Percentiles rank a stretch among this genome's conserved stretches.
phyloP scores from a whole-genome alignment of 2,797 vertebrate genomes.

The Botia kubotai region DNA sequence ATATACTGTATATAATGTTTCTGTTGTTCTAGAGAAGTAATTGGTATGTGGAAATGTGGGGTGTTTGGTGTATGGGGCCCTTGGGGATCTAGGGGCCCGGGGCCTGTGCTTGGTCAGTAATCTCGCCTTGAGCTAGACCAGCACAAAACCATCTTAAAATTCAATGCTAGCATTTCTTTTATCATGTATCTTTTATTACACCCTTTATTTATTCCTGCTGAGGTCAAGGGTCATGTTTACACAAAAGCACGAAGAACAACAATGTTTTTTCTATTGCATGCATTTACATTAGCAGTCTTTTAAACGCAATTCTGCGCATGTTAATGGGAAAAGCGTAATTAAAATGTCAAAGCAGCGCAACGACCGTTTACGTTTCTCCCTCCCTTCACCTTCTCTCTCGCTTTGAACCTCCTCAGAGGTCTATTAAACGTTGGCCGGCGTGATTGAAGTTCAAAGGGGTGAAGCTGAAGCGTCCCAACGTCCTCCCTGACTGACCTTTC shows the following conservation, averaged over 20 bases:
- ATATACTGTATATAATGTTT: no score
- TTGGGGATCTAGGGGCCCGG: no score
- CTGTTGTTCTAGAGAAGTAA: no score
- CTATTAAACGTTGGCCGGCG: constrained; percentile 82
- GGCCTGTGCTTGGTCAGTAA: no score
- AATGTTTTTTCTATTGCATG: constrained; percentile 62
- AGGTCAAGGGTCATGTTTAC: constrained; percentile 33
- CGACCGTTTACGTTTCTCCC: constrained; percentile 77
- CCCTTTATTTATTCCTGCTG: not conserved
- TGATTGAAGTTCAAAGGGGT: constrained; percentile 86
- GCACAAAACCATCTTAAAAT: not conserved
- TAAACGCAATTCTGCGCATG: constrained; percentile 74
- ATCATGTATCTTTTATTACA: no score
- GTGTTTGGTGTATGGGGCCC: no score
- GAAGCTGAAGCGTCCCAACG: constrained; percentile 78
- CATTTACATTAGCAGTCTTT: constrained; percentile 69
- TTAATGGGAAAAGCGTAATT: constrained; percentile 84
- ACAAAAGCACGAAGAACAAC: constrained; percentile 8
- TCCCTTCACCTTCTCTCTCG: constrained; percentile 69
- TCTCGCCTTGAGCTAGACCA: no score
- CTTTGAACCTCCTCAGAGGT: constrained; percentile 81
- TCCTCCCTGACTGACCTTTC: constrained; percentile 84
- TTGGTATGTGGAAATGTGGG: no score
- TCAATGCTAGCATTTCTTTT: not conserved
- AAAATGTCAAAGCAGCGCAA: constrained; percentile 86